These are phyloP conservation scores for Mustela lutreola DNA, from an alignment of 2,113 vertebrate genomes.

Conservation along the genomic window DNA sequence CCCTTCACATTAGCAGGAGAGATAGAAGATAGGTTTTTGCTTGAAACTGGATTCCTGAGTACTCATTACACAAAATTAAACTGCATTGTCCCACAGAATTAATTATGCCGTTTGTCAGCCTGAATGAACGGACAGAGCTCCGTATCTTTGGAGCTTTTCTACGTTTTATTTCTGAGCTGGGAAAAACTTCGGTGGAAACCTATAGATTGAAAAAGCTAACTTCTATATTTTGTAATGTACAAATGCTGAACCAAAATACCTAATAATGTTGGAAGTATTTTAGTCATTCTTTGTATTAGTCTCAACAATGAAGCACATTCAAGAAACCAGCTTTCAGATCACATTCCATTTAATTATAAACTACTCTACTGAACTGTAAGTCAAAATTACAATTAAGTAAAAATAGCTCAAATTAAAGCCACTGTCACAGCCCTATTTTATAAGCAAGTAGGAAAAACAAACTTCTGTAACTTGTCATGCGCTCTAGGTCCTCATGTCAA, in stretches of 20 bases:
- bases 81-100: slow-evolving; percentile 70
- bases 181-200: not conserved
- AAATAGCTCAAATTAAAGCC: not conserved
- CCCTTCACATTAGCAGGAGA: slow-evolving; percentile 82
- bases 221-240: not conserved
- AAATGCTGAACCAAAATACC: not conserved
- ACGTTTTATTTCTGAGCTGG: not conserved
- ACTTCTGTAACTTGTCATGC: not conserved
- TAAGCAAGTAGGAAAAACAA: slow-evolving; percentile 38
- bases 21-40: slow-evolving; percentile 85
- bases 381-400: not conserved
- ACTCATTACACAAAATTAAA: slow-evolving; percentile 85
- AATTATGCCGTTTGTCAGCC: not conserved
- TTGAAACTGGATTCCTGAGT: slow-evolving; percentile 88
- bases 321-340: not conserved
- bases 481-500: not conserved
- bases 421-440: not conserved
- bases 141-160: slow-evolving; percentile 18
- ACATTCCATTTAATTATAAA: not conserved
- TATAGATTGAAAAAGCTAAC: not conserved
- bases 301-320: not conserved
- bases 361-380: not conserved
- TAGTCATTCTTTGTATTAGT: not conserved
- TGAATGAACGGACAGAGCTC: not conserved
- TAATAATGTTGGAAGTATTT: not conserved